Percentiles rank a stretch among this genome's conserved stretches.
Evolutionary conservation across 2,113 vertebrate species (phyloP).

Genomic region (Deroptyus accipitrinus): DNA sequence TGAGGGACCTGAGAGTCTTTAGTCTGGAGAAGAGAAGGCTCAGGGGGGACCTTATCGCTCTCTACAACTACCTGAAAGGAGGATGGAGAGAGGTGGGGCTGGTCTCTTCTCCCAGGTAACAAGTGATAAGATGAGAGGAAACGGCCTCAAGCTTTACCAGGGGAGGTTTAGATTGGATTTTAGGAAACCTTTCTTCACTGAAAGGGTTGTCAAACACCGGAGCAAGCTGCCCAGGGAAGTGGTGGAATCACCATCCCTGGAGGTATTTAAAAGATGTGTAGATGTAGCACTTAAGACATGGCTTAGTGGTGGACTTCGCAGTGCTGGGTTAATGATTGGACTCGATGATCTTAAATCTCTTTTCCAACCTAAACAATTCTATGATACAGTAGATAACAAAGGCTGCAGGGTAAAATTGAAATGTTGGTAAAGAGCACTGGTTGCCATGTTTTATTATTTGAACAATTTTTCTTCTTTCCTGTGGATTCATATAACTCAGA

Average conservation of each 20-base stretch:
- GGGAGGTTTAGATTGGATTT: background rate
- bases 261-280: background rate
- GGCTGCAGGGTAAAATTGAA: background rate
- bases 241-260: background rate
- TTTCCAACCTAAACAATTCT: background rate
- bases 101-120: background rate
- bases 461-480: background rate
- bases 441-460: background rate
- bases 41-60: fast-evolving
- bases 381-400: background rate
- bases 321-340: background rate
- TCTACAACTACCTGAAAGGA: background rate
- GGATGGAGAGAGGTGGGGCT: background rate
- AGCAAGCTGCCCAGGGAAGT: background rate
- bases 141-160: background rate
- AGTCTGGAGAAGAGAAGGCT: background rate
- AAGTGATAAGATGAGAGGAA: background rate
- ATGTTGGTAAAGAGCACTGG: background rate
- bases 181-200: background rate
- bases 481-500: background rate
- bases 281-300: background rate
- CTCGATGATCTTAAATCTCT: background rate
- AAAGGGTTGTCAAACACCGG: background rate
- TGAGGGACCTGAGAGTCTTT: background rate
- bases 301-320: background rate